Conservation (phyloP, 2,113 vertebrate genomes). For the Ranitomeya variabilis region DNA sequence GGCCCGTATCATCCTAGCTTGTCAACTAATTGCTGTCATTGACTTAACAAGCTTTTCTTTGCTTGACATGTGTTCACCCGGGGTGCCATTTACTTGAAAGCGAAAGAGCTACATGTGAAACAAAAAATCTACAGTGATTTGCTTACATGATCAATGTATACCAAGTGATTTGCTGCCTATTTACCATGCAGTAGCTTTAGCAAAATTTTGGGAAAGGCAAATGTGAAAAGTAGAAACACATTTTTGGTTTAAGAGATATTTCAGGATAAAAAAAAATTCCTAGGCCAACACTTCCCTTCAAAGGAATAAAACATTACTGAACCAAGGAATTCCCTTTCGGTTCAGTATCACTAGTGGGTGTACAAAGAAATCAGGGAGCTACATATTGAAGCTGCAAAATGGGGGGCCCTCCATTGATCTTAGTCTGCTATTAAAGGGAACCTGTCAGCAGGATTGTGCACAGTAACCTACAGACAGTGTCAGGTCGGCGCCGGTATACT, state of each 20-base stretch:
- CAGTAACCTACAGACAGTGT: too few species aligned
- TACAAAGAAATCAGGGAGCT: too few species aligned
- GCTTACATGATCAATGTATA: constrained; percentile 30
- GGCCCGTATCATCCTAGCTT: constrained; percentile 50
- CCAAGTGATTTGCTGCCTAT: background rate
- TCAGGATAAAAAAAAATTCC: too few species aligned
- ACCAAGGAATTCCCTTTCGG: too few species aligned
- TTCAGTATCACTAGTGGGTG: too few species aligned
- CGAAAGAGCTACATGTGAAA: constrained; percentile 13
- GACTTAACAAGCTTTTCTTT: constrained; percentile 55
- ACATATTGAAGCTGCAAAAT: too few species aligned
- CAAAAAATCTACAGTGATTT: constrained; percentile 29
- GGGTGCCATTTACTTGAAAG: constrained; percentile 55
- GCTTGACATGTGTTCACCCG: constrained; percentile 55
- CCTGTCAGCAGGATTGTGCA: too few species aligned
- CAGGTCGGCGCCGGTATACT: too few species aligned
- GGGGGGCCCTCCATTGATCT: too few species aligned
- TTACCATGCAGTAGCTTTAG: background rate
- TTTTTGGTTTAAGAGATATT: background rate
- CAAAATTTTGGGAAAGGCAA: background rate
- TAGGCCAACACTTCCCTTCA: too few species aligned
- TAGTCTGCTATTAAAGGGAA: too few species aligned
- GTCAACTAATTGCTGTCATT: constrained; percentile 57
- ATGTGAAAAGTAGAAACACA: background rate
- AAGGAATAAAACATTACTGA: too few species aligned